A percentile compares a stretch with the other conserved stretches of the same genome.
Evolutionary conservation across 2,888 invertebrate genomes (phyloP).

Genomic region (Agrochola litura): DNA sequence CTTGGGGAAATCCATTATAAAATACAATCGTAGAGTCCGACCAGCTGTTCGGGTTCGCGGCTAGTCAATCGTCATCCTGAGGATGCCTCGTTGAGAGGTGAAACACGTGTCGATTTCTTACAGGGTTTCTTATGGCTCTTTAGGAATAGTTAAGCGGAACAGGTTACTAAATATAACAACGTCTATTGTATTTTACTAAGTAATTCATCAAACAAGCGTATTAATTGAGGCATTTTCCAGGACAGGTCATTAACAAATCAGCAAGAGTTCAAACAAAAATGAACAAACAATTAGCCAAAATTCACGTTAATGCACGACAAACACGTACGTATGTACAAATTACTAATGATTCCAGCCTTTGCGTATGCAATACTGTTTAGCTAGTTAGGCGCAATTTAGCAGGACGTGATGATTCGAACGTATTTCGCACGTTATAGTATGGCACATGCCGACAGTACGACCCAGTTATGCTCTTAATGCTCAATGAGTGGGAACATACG

Average conservation of each 20-base stretch:
- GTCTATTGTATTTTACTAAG: background rate
- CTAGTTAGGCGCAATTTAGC: slow-evolving; percentile 51
- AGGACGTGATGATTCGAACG: slow-evolving; percentile 55
- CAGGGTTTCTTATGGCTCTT: too few relatives aligned
- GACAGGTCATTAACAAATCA: background rate
- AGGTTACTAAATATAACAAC: too few relatives aligned
- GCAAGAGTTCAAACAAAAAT: background rate
- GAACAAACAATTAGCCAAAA: slow-evolving; percentile 5
- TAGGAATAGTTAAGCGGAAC: too few relatives aligned
- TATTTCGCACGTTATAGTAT: slow-evolving; percentile 48
- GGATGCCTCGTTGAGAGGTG: too few relatives aligned
- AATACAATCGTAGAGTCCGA: too few relatives aligned
- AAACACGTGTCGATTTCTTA: too few relatives aligned
- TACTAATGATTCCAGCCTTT: slow-evolving; percentile 55
- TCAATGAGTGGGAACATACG: slow-evolving; percentile 49
- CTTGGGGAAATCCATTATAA: too few relatives aligned
- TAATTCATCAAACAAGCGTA: background rate
- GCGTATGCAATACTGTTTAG: slow-evolving; percentile 51
- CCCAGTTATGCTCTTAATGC: slow-evolving; percentile 49
- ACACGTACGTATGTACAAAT: slow-evolving; percentile 35
- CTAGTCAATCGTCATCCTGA: too few relatives aligned
- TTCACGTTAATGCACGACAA: slow-evolving; percentile 3
- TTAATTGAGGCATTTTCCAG: too few relatives aligned
- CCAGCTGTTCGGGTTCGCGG: too few relatives aligned
- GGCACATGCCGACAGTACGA: slow-evolving; percentile 17